Evolutionary conservation across 2,113 vertebrate genomes (phyloP).

Genomic region (Smithornis capensis): DNA sequence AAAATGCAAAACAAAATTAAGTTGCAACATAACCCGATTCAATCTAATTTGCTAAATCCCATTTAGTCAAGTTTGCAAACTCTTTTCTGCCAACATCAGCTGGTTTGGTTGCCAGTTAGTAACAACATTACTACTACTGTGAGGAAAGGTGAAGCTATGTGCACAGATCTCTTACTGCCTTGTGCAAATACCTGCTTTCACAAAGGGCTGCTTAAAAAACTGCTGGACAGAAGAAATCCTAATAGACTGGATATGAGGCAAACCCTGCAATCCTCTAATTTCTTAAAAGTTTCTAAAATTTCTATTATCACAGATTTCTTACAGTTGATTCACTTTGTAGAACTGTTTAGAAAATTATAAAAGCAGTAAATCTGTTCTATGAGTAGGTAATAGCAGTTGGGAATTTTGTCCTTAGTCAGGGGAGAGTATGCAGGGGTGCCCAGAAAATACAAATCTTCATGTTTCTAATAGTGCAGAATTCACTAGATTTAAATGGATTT

Average conservation of each 20-base stretch:
- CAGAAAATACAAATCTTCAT: background rate
- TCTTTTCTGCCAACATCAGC: constrained; percentile 57
- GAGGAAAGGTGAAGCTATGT: background rate
- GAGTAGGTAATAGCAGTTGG: rapidly evolving
- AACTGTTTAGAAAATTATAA: background rate
- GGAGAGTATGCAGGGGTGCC: background rate
- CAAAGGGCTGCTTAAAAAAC: background rate
- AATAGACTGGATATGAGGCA: background rate
- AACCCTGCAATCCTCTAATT: background rate
- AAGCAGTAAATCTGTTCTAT: background rate
- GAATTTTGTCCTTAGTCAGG: background rate
- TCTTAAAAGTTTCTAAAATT: background rate
- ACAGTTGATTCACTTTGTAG: background rate
- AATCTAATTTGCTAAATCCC: constrained; percentile 59
- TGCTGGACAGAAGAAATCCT: background rate
- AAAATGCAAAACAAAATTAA: constrained; percentile 53
- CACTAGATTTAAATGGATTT: background rate
- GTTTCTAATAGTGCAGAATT: background rate
- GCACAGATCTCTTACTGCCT: background rate
- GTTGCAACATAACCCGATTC: background rate
- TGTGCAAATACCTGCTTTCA: background rate
- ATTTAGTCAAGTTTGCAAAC: constrained; percentile 29
- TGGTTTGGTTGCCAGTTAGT: constrained; percentile 24
- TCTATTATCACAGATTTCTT: background rate
- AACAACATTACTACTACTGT: background rate